phyloP scores from a whole-genome alignment of 30 jellyfish, hydroid and myxozoan species.

The Aurelia sp. region DNA sequence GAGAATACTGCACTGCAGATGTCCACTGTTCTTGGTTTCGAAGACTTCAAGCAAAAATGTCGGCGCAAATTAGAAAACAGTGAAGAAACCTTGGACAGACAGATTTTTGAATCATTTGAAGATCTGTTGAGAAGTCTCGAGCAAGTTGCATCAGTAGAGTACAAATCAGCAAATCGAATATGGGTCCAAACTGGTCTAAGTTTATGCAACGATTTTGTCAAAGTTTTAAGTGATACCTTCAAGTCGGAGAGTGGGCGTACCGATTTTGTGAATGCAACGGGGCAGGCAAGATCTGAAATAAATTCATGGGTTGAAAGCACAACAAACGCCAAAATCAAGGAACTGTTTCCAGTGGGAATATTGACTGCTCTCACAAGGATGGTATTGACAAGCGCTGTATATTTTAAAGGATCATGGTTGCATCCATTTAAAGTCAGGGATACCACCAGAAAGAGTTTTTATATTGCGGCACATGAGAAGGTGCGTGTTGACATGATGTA shows the following conservation, averaged over 20 bases:
- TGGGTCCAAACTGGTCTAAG: slow-evolving; percentile 47
- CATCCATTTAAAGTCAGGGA: slow-evolving; percentile 25
- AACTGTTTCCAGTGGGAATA: slow-evolving; percentile 58
- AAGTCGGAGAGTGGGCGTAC: slow-evolving; percentile 13
- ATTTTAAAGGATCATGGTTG: slow-evolving; percentile 85
- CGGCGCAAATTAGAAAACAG: neutral
- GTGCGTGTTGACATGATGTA: slow-evolving; percentile 63
- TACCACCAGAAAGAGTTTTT: slow-evolving; percentile 18
- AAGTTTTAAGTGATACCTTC: slow-evolving; percentile 16
- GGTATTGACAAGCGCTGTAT: slow-evolving; percentile 82
- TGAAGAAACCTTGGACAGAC: too few relatives aligned
- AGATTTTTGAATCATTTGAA: too few relatives aligned
- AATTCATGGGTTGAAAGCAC: slow-evolving; percentile 67
- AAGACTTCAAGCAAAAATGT: neutral
- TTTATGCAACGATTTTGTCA: neutral
- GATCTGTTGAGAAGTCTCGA: too few relatives aligned
- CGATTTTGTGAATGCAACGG: slow-evolving; percentile 29
- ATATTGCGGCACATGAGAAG: neutral
- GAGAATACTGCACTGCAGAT: slow-evolving; percentile 55
- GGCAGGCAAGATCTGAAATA: slow-evolving; percentile 42
- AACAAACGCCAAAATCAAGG: slow-evolving; percentile 72
- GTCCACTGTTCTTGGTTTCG: slow-evolving; percentile 18
- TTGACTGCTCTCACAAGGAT: slow-evolving; percentile 56
- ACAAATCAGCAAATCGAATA: slow-evolving; percentile 34
- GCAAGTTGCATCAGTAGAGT: neutral